A percentile compares a stretch with the other conserved stretches of the same genome.
Conservation (phyloP, 2,113 vertebrate genomes). For the Megaceryle maxima region DNA sequence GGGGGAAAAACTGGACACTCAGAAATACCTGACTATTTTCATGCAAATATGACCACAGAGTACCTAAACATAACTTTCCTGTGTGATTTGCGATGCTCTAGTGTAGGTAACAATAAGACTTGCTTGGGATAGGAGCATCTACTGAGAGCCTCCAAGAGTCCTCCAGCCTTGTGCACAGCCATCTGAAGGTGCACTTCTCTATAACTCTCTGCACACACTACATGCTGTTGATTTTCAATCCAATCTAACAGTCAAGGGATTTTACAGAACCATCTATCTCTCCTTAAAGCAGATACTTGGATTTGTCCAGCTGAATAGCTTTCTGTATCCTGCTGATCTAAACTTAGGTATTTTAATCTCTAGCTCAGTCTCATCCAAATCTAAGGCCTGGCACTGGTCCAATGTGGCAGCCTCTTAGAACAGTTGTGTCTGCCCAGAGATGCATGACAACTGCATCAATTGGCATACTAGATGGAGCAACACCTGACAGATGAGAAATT, state of each 20-base stretch:
- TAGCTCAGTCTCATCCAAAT: neutral
- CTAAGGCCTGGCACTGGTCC: neutral
- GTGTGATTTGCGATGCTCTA: neutral
- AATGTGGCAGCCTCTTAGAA: neutral
- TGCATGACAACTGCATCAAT: fast-evolving
- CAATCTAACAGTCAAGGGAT: neutral
- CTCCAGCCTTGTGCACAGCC: neutral
- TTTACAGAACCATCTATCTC: neutral
- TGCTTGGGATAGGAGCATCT: neutral
- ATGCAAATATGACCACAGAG: neutral
- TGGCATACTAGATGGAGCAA: neutral
- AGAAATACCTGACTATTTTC: neutral
- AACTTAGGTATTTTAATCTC: neutral
- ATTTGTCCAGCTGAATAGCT: neutral
- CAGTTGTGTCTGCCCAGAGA: neutral
- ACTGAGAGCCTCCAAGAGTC: neutral
- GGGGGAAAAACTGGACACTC: neutral
- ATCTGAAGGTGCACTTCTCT: neutral
- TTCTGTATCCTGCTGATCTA: neutral
- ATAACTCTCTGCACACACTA: no score
- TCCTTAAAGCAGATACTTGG: neutral
- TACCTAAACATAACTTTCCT: neutral
- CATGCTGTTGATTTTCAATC: neutral
- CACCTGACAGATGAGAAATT: neutral
- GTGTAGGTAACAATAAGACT: neutral